Conservation (phyloP, 1,140 invertebrate species). For the Pseudomyrmex cubaensis region DNA sequence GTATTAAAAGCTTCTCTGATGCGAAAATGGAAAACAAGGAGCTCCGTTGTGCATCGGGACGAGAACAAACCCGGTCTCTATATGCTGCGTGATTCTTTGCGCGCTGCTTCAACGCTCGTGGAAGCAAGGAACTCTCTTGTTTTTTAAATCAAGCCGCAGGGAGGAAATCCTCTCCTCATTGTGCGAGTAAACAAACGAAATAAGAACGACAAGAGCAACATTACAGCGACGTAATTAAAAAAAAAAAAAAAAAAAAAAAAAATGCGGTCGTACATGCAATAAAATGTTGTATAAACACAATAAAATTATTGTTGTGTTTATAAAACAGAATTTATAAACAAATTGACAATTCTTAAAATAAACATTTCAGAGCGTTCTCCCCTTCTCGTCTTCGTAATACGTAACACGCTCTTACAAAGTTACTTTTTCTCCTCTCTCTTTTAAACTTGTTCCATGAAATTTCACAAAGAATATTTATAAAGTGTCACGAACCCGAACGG, state of each 20-base stretch:
- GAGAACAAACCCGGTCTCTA: conserved; percentile 40
- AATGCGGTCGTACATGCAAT: no score
- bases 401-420: not conserved
- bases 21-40: conserved; percentile 49
- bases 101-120: not conserved
- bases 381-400: no score
- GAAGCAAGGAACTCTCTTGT: conserved; percentile 11
- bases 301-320: no score
- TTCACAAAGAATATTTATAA: conserved; percentile 4
- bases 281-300: not conserved
- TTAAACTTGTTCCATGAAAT: not conserved
- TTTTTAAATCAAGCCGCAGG: not conserved
- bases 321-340: no score
- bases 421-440: not conserved
- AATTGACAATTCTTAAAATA: no score
- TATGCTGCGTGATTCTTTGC: not conserved
- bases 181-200: no score
- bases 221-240: no score
- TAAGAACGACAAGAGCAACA: no score
- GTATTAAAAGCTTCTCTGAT: not conserved
- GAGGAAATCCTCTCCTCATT: not conserved
- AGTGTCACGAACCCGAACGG: not conserved
- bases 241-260: no score
- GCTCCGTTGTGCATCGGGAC: conserved; percentile 44
- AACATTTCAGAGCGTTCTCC: no score